Evolutionary conservation across 2,113 vertebrate species (phyloP).

Genomic region (Pogona vitticeps): DNA sequence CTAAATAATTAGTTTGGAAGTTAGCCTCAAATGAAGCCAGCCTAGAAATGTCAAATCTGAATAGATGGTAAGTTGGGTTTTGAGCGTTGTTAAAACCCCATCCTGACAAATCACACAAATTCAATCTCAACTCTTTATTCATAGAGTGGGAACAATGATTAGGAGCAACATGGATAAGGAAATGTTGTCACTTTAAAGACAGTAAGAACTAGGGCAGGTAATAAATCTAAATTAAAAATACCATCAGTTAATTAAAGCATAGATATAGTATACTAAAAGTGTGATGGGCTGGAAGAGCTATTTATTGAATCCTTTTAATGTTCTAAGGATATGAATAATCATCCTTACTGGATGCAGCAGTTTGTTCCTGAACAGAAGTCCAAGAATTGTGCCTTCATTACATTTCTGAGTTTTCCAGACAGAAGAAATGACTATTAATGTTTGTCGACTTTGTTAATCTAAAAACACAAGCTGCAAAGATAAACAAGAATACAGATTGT

Average conservation of each 20-base stretch:
- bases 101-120: neutral
- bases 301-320: constrained; percentile 3
- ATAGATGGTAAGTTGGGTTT: neutral
- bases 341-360: neutral
- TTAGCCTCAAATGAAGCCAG: neutral
- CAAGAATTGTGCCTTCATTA: neutral
- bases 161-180: too few relatives aligned
- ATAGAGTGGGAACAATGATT: neutral
- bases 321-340: neutral
- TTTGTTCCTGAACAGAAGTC: neutral
- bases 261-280: neutral
- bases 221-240: neutral
- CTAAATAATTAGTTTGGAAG: neutral
- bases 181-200: neutral
- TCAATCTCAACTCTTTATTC: neutral
- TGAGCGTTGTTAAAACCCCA: neutral
- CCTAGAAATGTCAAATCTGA: neutral
- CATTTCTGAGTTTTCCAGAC: neutral
- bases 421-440: neutral
- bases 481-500: neutral
- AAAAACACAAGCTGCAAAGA: neutral
- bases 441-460: neutral
- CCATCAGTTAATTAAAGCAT: neutral
- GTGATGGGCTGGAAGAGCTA: neutral
- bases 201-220: neutral